Conservation (phyloP, 2,797 vertebrate species). For the Alcedo quadribrachys region DNA sequence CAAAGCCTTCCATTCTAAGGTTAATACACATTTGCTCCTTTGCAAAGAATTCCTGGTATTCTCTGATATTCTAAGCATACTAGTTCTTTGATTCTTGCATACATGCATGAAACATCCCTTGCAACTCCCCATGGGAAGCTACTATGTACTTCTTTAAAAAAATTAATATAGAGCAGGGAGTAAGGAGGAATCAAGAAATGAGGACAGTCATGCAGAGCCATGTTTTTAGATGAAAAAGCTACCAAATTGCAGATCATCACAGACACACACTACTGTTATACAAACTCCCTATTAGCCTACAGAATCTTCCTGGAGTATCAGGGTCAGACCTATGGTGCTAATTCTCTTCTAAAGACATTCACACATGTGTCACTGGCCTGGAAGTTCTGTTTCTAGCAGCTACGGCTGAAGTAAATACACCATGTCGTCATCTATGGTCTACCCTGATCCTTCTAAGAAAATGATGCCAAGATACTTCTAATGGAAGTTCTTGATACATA, state of each 20-base stretch:
- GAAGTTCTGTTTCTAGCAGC: background rate
- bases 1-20: background rate
- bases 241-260: background rate
- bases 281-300: background rate
- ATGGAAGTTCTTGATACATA: background rate
- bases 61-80: background rate
- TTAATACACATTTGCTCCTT: background rate
- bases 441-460: background rate
- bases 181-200: background rate
- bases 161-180: background rate
- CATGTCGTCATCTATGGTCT: rapidly evolving
- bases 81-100: background rate
- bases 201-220: background rate
- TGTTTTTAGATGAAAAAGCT: background rate
- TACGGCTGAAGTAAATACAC: background rate
- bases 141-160: background rate
- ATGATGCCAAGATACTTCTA: background rate
- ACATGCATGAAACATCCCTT: background rate
- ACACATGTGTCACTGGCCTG: background rate
- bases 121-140: background rate
- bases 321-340: background rate
- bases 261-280: background rate
- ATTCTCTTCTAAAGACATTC: background rate
- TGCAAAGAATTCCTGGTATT: background rate
- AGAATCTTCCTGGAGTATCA: background rate